These are phyloP conservation scores for Drosophila testacea DNA, from an alignment of 2,888 invertebrate genomes.

Conservation along the genomic window DNA sequence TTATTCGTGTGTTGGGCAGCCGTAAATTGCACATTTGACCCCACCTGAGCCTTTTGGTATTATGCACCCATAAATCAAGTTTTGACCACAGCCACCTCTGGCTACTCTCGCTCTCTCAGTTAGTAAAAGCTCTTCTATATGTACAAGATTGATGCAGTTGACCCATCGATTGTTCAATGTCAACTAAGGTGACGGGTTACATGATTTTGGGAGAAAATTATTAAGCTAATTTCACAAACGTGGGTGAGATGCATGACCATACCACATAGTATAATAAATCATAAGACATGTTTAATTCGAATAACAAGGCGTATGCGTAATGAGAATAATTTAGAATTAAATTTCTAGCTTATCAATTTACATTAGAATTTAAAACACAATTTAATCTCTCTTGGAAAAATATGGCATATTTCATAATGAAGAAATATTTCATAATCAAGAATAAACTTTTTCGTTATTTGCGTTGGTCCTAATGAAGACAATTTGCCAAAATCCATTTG, in stretches of 20 bases:
- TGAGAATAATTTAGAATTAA: not conserved
- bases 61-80: conserved; percentile 55
- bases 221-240: conserved; percentile 5
- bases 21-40: conserved; percentile 55
- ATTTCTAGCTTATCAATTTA: too few species aligned
- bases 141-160: conserved; percentile 37
- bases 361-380: not conserved
- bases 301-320: conserved; percentile 3
- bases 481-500: conserved; percentile 29
- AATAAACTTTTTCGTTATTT: not conserved
- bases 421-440: conserved; percentile 18
- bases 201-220: not conserved
- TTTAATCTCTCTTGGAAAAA: not conserved
- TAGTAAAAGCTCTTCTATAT: conserved; percentile 34
- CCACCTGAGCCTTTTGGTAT: conserved; percentile 22
- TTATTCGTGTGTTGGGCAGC: conserved; percentile 27
- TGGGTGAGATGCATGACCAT: too few species aligned
- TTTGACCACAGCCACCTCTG: conserved; percentile 35
- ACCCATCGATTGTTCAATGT: conserved; percentile 40
- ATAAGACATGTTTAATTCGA: too few species aligned
- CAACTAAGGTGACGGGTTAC: not conserved
- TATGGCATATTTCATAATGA: conserved; percentile 16
- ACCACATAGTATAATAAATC: too few species aligned
- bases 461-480: not conserved
- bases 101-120: conserved; percentile 1